Conservation (phyloP, 2,797 vertebrate genomes). For the Halcyon badia region DNA sequence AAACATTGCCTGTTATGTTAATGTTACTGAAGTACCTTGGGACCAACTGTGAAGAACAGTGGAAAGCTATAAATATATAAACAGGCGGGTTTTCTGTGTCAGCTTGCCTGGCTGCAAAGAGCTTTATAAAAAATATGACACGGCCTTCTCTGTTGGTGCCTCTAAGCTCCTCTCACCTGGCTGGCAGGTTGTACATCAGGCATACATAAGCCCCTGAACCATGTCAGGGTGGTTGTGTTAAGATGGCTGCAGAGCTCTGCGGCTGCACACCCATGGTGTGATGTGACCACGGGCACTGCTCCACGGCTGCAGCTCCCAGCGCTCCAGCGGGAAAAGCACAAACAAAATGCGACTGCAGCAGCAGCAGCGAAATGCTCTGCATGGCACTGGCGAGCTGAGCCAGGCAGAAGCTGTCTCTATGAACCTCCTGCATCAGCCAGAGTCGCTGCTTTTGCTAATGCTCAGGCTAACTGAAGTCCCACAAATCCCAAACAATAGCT, state of each 20-base stretch:
- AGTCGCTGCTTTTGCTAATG: background rate
- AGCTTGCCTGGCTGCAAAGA: background rate
- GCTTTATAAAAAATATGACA: background rate
- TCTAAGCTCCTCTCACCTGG: background rate
- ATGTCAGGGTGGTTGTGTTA: background rate
- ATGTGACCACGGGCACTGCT: background rate
- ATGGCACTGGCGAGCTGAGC: accelerated
- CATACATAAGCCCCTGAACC: background rate
- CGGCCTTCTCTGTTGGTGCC: background rate
- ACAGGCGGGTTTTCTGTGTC: background rate
- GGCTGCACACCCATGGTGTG: accelerated
- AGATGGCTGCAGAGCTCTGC: background rate
- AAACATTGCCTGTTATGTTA: background rate
- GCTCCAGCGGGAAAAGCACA: background rate
- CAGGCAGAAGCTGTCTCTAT: background rate
- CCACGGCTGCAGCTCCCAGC: background rate
- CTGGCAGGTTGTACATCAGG: background rate
- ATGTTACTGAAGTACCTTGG: background rate
- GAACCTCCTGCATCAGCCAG: background rate
- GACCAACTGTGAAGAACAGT: background rate
- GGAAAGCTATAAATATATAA: background rate
- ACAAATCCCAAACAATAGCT: background rate
- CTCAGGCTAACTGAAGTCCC: background rate
- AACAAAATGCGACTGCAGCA: background rate
- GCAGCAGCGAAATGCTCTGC: background rate